Evolutionary conservation across 1,140 invertebrate genomes (phyloP).

Genomic region (Aethina tumida): DNA sequence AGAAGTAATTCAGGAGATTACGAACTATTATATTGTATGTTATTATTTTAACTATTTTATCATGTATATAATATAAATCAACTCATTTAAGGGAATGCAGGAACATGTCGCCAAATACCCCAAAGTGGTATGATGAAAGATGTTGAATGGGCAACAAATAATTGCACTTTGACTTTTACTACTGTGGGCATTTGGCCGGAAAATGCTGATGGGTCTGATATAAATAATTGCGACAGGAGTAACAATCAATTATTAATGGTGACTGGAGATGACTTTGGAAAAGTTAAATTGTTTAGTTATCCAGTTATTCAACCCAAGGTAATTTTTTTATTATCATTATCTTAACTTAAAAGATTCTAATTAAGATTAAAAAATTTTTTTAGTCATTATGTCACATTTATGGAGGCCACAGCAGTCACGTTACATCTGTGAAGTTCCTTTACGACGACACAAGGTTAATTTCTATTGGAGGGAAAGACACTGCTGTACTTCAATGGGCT

Average conservation of each 20-base stretch:
- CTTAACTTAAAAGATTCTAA: not conserved
- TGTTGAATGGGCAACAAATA: conserved; percentile 70
- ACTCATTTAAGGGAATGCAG: conserved; percentile 67
- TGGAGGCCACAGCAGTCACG: conserved; percentile 83
- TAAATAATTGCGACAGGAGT: conserved; percentile 66
- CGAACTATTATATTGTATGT: conserved; percentile 83
- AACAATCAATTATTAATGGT: conserved; percentile 61
- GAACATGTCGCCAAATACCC: conserved; percentile 73
- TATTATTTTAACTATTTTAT: too few species aligned
- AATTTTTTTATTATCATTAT: conserved; percentile 14
- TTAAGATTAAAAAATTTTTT: conserved; percentile 31
- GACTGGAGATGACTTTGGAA: conserved; percentile 85
- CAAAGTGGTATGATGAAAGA: conserved; percentile 62
- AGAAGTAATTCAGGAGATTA: conserved; percentile 88
- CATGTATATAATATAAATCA: conserved; percentile 26
- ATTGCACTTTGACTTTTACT: conserved; percentile 71
- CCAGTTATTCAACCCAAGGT: conserved; percentile 78
- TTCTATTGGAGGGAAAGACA: conserved; percentile 78
- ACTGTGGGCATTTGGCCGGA: conserved; percentile 85
- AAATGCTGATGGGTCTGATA: conserved; percentile 82
- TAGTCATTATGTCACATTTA: conserved; percentile 72
- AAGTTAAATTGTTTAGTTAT: conserved; percentile 80
- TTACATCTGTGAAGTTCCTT: conserved; percentile 74
- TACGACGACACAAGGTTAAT: conserved; percentile 73
- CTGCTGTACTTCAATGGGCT: conserved; percentile 78